Evolutionary conservation across 2,113 vertebrate genomes (phyloP).

Genomic region (Balaenoptera acutorostrata): DNA sequence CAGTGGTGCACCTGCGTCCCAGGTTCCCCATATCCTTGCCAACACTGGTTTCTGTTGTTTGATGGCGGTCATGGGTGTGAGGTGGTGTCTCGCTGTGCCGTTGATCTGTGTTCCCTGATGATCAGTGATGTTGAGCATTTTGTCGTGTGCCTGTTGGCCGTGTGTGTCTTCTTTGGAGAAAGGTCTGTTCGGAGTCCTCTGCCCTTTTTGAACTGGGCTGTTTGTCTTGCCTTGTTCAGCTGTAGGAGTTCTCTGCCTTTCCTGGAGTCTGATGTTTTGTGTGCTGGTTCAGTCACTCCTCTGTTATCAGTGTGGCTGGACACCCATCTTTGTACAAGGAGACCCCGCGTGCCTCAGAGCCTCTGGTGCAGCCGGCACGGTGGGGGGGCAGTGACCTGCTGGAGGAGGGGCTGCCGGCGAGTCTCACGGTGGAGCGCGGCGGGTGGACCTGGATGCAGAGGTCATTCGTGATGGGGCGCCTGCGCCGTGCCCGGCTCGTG

Average conservation of each 20-base stretch:
- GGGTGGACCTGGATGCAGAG: no score
- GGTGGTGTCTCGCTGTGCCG: not conserved
- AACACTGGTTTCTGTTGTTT: no score
- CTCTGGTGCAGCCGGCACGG: fast-evolving
- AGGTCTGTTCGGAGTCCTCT: fast-evolving
- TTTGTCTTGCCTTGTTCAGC: no score
- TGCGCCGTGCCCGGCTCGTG: not conserved
- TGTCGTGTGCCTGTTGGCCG: fast-evolving
- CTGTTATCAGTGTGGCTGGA: not conserved
- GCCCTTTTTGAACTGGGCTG: not conserved
- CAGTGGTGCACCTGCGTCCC: fast-evolving
- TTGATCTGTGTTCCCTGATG: not conserved
- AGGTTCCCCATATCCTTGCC: fast-evolving
- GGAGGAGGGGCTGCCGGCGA: not conserved
- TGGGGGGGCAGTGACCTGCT: not conserved
- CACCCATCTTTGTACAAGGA: not conserved
- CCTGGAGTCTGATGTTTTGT: fast-evolving
- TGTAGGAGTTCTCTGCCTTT: no score
- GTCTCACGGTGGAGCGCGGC: fast-evolving
- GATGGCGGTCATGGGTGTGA: not conserved
- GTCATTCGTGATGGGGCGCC: fast-evolving
- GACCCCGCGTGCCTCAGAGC: no score
- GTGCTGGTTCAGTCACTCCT: fast-evolving
- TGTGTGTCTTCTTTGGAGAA: no score
- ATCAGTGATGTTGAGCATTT: fast-evolving